These are phyloP conservation scores for Orchestes rusci DNA, from an alignment of 2,888 invertebrate genomes.

Conservation along the genomic window DNA sequence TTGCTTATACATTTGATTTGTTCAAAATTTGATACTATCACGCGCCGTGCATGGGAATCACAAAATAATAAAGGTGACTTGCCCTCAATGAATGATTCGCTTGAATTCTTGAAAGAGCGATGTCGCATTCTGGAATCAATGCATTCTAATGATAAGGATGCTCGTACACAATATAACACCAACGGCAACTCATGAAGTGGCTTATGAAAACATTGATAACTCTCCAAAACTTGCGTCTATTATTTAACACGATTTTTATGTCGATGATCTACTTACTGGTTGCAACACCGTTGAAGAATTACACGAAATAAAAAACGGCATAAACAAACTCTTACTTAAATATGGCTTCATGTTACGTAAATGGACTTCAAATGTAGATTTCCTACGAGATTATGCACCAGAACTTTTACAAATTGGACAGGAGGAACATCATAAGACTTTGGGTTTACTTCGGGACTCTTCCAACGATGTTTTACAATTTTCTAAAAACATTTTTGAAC, in stretches of 20 bases:
- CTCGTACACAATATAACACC: background rate
- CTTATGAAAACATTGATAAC: too few relatives aligned
- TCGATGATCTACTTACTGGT: too few relatives aligned
- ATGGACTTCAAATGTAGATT: too few relatives aligned
- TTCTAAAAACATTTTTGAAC: too few relatives aligned
- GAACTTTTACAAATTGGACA: too few relatives aligned
- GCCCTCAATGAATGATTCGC: slow-evolving; percentile 8
- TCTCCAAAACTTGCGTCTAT: slow-evolving; percentile 5
- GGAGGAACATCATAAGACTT: background rate
- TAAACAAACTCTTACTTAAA: too few relatives aligned
- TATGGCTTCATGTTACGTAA: too few relatives aligned
- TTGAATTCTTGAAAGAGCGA: slow-evolving; percentile 11
- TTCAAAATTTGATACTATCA: slow-evolving; percentile 11
- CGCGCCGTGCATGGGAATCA: slow-evolving; percentile 13
- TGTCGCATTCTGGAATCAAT: slow-evolving; percentile 13
- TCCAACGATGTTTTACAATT: too few relatives aligned
- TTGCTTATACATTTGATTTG: slow-evolving; percentile 14
- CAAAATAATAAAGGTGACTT: background rate
- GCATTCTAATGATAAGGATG: background rate
- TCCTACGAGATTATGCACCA: too few relatives aligned
- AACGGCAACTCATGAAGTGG: background rate
- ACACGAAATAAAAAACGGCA: too few relatives aligned
- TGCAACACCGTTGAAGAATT: too few relatives aligned
- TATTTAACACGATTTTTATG: slow-evolving; percentile 23
- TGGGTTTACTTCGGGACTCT: slow-evolving; percentile 3